Base-by-base conservation (phyloP, 2,113 vertebrate species). In the Petroica traversi region DNA sequence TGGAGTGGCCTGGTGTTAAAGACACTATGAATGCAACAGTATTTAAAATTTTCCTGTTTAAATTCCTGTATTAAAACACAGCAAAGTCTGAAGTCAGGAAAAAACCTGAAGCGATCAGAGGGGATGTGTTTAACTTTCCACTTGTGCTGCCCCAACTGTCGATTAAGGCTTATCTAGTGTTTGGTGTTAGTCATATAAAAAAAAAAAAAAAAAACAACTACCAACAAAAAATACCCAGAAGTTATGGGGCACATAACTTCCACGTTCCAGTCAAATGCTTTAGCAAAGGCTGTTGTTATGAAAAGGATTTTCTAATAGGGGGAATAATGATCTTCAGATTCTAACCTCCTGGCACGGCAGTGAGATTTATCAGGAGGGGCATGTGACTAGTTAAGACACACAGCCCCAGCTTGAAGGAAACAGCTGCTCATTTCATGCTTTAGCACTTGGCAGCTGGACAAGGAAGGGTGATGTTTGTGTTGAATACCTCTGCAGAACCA, bases 311-410 rank as follows among this genome's bases (percentile, higher is more conserved):
- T 97, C 51, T 92, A 97, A 90, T 78, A 72, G 62, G 93, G 78
- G 71, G 94, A 97, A 98, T 95, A 97, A 98, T 94, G 97, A 97
- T 97, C 96, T 97, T 97, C 85, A 95, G 97, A 97, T 95, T 95
- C 96, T 98, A 97, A 98, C 97, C 98, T 98, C 97, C 97, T 98
- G 98, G 98, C 98, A 98, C 91, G 0, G 85, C 87, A 68, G 81
- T 49, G 71, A 96, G 93, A 82, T 98, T 98, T 98, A 98, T 98
- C 98, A 98, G 98, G 97, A 98, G 97, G 95, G 73, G 71, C 98
- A 98, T 98, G 98, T 98, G 98, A 99, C 98, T 97, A 58, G 95
- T 94, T 98, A 97, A 98, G 98, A 97, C 97, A 95, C 96, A 95
- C 95, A 97, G 94, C 95, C 89, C 58, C 89, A 84, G 97, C 97